Evolutionary conservation across 2,113 vertebrate species (phyloP), one percentile per base, ranked within the genome.

Genomic region (Podarcis muralis): DNA sequence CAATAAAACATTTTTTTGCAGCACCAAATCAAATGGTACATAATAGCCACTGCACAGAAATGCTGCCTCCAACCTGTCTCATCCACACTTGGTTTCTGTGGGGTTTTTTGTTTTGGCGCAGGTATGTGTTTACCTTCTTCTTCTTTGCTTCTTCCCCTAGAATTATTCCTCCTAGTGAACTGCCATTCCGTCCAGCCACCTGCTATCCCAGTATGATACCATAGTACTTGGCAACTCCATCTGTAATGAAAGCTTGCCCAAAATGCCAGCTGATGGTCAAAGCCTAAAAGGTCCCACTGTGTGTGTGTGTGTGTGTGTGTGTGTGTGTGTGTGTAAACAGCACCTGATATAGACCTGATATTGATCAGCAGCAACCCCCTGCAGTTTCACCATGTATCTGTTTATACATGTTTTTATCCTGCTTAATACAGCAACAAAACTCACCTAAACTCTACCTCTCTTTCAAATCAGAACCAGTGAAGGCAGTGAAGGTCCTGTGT

Each of bases 11-110:
- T 87, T 91, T 88, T 75, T 37, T 5, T 65, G 27, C 91, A 87
- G 93, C 86, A 93, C 80, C 80, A 92, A 94, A 91, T 90, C 86
- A 94, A 93, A 81, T 68, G 35, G 78, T 57, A 59, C 92, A 89
- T 91, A 82, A 40, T 89, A 91, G 86, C 80, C 86, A 93, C 35
- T 30, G 77, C 11, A 43, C 90, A 87, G 69, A 92, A 90, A 79
- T 77, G 66, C 48, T 83, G 57, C 88, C 27, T 79, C 87, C 74
- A 72, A 59, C 76, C 59, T 57, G 7, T 78, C n/a, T 7, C 91
- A 84, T 40, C 82, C 35, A 80, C 20, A 25, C 40, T 57, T 37
- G 37, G 68, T 80, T 86, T 35, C 71, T 32, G 71, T 16, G 32
- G 13, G 23, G 0, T 83, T 78, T 68, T 25, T 78, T 71, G 11